Conservation (phyloP, 2,888 invertebrate species). For the Antitype chi region DNA sequence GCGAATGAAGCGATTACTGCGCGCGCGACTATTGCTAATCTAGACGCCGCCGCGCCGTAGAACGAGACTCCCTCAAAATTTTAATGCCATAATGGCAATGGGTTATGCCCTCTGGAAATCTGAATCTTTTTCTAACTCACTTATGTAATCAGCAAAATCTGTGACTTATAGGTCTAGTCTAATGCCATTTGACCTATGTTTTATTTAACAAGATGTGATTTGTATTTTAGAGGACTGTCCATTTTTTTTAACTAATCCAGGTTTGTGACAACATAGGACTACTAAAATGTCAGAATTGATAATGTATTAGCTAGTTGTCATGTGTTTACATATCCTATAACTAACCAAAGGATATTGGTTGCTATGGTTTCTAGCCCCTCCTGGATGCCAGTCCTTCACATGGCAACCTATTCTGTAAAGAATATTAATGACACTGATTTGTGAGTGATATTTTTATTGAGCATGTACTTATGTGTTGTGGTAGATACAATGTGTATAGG, state of each 20-base stretch:
- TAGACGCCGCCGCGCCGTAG: neutral
- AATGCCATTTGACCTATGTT: neutral
- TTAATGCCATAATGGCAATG: neutral
- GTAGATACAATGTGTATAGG: slow-evolving; percentile 45
- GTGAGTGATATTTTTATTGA: slow-evolving; percentile 56
- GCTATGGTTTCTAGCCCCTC: slow-evolving; percentile 61
- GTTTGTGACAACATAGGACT: neutral
- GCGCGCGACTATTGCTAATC: neutral
- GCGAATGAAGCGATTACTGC: slow-evolving; percentile 15
- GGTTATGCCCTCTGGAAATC: slow-evolving; percentile 1
- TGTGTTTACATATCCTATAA: slow-evolving; percentile 28
- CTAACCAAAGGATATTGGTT: slow-evolving; percentile 49
- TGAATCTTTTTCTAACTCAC: neutral
- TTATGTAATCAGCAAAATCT: neutral
- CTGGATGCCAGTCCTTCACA: slow-evolving; percentile 50
- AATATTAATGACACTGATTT: slow-evolving; percentile 37
- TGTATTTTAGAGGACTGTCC: slow-evolving; percentile 11
- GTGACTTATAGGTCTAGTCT: neutral
- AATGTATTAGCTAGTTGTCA: slow-evolving; percentile 21
- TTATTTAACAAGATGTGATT: neutral
- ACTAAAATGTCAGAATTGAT: neutral
- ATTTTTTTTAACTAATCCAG: slow-evolving; percentile 44
- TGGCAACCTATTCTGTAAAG: slow-evolving; percentile 35
- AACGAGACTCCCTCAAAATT: neutral
- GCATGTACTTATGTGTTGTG: slow-evolving; percentile 58